phyloP scores from a whole-genome alignment of 2,888 invertebrate genomes.

The Adela reaumurella region DNA sequence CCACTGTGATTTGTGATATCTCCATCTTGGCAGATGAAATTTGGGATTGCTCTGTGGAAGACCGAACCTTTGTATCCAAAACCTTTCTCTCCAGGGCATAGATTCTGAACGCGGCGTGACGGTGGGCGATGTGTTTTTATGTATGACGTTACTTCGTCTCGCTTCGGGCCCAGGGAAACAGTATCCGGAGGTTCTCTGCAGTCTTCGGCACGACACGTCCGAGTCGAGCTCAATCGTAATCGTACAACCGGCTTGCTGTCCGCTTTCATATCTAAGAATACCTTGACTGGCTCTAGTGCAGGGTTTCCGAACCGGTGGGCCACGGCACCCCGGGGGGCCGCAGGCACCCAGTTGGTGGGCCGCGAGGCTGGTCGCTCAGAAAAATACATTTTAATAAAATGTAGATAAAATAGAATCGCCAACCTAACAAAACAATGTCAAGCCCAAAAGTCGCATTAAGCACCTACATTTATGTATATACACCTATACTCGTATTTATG shows the following conservation, averaged over 20 bases:
- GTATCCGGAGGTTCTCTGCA: slow-evolving; percentile 90
- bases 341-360: no score
- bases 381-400: no score
- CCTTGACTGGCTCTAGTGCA: slow-evolving; percentile 40
- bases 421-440: no score
- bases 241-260: slow-evolving; percentile 78
- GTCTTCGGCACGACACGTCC: slow-evolving; percentile 92
- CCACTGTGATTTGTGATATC: slow-evolving; percentile 93
- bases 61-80: slow-evolving; percentile 87
- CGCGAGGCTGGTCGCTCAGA: no score
- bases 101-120: no score
- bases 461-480: no score
- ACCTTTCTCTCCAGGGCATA: slow-evolving; percentile 61
- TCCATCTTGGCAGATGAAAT: slow-evolving; percentile 96
- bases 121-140: no score
- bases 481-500: no score
- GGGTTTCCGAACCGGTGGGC: slow-evolving; percentile 19
- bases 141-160: no score
- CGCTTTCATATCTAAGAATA: slow-evolving; percentile 87
- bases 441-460: no score
- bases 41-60: slow-evolving; percentile 88
- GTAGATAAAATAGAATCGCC: no score
- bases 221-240: slow-evolving; percentile 84
- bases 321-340: not conserved
- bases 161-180: no score